Evolutionary conservation across 2,888 invertebrate genomes (phyloP), one percentile per base, ranked within the genome.

Genomic region (Rhagonycha fulva): DNA sequence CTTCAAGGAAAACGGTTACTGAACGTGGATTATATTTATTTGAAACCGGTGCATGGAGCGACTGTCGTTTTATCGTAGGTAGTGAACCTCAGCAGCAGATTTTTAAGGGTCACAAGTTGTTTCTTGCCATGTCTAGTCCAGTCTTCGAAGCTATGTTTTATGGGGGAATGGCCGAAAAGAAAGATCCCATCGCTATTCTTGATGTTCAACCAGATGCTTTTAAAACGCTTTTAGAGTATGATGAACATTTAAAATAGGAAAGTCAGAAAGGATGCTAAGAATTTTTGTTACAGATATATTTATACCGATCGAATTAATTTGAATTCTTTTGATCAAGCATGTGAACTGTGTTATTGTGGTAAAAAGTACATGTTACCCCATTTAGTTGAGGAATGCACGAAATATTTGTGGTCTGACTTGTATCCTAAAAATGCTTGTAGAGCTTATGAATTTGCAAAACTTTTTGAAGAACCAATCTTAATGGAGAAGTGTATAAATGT

Each of bases 71-170:
- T 84, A 89, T 95, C 78, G 95, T 96, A 63, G 96, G 96, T 0
- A 91, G 92, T 9, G 93, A 94, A 83, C 93, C 94, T 0, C 92
- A 94, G 84, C 94, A 94, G 84, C 91, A 94, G 82, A 89, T 92
- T 0, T 88, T 96, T 28, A 90, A 92, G 78, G 94, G 94, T 0
- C 96, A 96, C 86, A 95, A 95, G 86, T 87, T 96, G 32, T 91
- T 96, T 77, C 88, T 96, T 72, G 95, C 96, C 0, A 96, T 95
- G 95, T 93, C 95, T 0, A 95, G 95, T 79, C 96, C 96, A 0
- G 96, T 96, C 0, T 96, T 96, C 84, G 95, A 96, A 84, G 94
- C 95, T 0, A 96, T 96, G 96, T 96, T 96, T 84, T 95, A 90
- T 84, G 96, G 96, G 0, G 94, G 94, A 24, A 92, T 96, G 90